Conservation (phyloP, 2,888 invertebrate species). For the Himalopsyche kuldschensis region DNA sequence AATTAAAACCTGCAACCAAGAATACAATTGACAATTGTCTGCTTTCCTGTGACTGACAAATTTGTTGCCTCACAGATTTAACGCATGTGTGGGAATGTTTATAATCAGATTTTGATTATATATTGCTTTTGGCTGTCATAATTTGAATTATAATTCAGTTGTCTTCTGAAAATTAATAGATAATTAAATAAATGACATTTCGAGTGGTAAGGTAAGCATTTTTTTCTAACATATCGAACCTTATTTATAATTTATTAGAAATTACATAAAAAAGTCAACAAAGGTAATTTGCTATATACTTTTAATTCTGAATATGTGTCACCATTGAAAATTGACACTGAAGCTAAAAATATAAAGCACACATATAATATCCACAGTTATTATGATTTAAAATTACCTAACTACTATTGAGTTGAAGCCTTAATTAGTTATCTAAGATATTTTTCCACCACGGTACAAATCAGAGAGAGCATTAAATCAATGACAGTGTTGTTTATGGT, state of each 20-base stretch:
- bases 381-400: not conserved
- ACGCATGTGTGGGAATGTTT: too few species aligned
- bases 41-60: too few species aligned
- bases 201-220: not conserved
- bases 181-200: not conserved
- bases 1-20: too few species aligned
- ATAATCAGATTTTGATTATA: too few species aligned
- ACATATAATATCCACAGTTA: not conserved
- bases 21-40: too few species aligned
- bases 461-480: not conserved
- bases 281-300: not conserved
- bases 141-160: too few species aligned
- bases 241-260: not conserved
- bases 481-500: not conserved
- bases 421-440: not conserved
- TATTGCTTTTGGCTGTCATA: too few species aligned
- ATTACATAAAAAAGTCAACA: not conserved
- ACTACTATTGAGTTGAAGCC: conserved; percentile 8
- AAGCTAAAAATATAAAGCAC: not conserved
- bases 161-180: too few species aligned
- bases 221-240: not conserved
- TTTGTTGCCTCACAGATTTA: too few species aligned
- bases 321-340: not conserved
- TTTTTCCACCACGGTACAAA: not conserved
- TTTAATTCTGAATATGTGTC: not conserved